Conservation (phyloP, 2,797 vertebrate genomes). For the Gallinago solitaria region DNA sequence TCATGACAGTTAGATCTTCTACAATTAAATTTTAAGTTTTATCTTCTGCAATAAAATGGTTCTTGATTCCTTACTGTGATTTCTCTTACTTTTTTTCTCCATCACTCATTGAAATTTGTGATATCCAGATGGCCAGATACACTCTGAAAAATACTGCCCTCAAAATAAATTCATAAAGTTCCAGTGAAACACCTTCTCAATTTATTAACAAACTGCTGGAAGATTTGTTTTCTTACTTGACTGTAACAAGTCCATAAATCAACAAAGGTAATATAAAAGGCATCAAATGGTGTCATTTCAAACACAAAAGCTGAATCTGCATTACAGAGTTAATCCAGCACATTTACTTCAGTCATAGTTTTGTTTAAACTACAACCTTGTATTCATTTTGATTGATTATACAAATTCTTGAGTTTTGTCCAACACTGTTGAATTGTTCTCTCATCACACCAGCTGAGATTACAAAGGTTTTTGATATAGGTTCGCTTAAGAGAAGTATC, state of each 20-base stretch:
- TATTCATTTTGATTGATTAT: slow-evolving; percentile 17
- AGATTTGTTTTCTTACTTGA: background rate
- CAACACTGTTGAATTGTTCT: background rate
- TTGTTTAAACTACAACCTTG: background rate
- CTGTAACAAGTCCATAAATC: background rate
- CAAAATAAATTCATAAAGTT: slow-evolving; percentile 67
- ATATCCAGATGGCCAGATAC: slow-evolving; percentile 9
- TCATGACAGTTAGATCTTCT: background rate
- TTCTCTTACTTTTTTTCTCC: slow-evolving; percentile 13
- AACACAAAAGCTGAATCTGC: background rate
- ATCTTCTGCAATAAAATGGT: slow-evolving; percentile 30
- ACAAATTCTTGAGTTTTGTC: background rate
- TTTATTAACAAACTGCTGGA: background rate
- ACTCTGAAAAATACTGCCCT: slow-evolving; percentile 7
- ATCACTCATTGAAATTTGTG: background rate
- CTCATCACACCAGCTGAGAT: background rate
- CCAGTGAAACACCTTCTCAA: background rate
- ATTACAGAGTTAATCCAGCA: background rate
- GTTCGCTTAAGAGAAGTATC: background rate
- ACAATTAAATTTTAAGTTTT: background rate
- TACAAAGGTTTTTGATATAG: background rate
- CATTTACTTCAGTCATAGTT: background rate
- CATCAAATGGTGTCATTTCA: background rate
- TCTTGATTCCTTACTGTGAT: slow-evolving; percentile 22
- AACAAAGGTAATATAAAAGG: background rate